These are phyloP conservation scores for Strigamia transsilvanica DNA, from an alignment of 2,888 invertebrate genomes.

Conservation along the genomic window DNA sequence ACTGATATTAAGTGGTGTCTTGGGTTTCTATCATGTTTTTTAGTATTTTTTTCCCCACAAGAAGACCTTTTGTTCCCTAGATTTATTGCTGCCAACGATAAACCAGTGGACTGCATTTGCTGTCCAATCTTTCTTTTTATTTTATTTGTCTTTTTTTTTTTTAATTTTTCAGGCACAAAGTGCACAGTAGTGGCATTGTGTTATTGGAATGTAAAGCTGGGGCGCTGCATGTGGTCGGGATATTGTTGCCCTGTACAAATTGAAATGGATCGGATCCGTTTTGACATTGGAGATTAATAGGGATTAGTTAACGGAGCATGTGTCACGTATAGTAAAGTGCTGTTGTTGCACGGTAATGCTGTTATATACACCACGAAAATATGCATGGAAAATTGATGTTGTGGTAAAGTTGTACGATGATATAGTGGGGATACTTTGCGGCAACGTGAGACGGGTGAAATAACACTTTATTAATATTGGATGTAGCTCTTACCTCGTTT, in stretches of 20 bases:
- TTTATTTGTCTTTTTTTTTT: background rate
- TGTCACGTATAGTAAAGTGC: background rate
- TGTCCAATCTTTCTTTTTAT: background rate
- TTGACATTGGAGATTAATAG: constrained; percentile 27
- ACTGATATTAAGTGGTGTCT: constrained; percentile 27
- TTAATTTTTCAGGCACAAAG: background rate
- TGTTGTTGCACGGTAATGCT: background rate
- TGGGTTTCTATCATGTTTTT: constrained; percentile 27
- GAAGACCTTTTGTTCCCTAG: constrained; percentile 26
- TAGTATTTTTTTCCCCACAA: background rate
- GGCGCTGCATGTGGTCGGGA: background rate
- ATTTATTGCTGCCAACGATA: constrained; percentile 44
- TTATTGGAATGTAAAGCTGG: background rate
- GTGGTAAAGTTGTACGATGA: too few relatives aligned
- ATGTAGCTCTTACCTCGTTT: background rate
- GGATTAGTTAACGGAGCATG: background rate
- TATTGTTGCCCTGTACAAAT: constrained; percentile 11
- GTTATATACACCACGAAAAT: background rate
- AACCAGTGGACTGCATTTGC: background rate
- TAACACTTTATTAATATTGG: constrained; percentile 7
- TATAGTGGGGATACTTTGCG: too few relatives aligned
- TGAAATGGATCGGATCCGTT: constrained; percentile 26
- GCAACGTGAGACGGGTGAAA: background rate
- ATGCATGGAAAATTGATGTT: too few relatives aligned
- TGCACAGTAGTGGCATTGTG: background rate